Base-by-base conservation (phyloP, 2,888 invertebrate genomes). In the Folsomia manolachei region DNA sequence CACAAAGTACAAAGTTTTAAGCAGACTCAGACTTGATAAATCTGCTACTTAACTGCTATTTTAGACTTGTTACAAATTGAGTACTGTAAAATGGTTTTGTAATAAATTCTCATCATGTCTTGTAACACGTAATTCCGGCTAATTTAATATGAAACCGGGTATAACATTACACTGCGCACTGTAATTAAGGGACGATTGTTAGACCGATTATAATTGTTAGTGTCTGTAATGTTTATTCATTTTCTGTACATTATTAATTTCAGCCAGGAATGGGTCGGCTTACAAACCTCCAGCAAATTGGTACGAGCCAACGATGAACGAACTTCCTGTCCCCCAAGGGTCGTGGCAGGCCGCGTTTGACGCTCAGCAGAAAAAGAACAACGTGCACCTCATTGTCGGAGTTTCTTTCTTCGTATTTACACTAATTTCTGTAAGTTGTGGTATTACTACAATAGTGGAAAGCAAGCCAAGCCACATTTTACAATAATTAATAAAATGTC, bases 271-370 rank as follows among this genome's bases (percentile, higher is more conserved):
- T n/a, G 63, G 70, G 51, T 71, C 76, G 4, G 63, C n/a, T 21
- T 75, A 73, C 72, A 72, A 73, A 52, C 71, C 76, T 23, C 70
- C 71, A 56, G 74, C 74, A 26, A 64, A 67, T 63, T 78, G 74
- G 74, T 82, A 81, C 62, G 77, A 75, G 11, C 71, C 88, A 1
- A 88, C 88, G 14, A 89, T 92, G 89, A 90, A 92, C 81, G 93
- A 93, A 82, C 83, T 93, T 82, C 92, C 92, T 0, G 86, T 89
- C 66, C 93, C 94, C 0, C 85, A 86, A 72, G 93, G 93, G 70
- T 89, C 90, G 24, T 94, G 93, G 93, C 86, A 91, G 82, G 88
- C 90, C 69, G 83, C 87, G 63, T 82, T 92, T 81, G 87, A 88
- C 70, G 87, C 88, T 39, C 87, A 86, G 74, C 90, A 93, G 82